Base-by-base conservation (phyloP, 2,888 invertebrate species). In the Lingula anatina region DNA sequence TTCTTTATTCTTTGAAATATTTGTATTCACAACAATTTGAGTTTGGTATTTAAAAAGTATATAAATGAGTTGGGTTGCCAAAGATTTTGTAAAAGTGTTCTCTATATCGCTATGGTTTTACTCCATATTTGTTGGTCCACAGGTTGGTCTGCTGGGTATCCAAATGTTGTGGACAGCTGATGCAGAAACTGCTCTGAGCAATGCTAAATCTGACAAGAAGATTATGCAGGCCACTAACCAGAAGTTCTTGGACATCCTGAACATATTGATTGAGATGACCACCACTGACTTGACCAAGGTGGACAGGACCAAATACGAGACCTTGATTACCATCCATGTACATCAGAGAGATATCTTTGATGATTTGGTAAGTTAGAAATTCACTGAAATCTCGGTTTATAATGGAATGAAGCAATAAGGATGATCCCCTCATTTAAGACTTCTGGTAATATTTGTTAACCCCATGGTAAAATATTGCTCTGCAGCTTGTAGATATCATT, bases 161-260 rank as follows among this genome's bases (percentile, higher is more conserved):
- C 96, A 96, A 81, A 92, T 96, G 86, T 87, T 95, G 61, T 96
- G 96, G 96, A 95, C 96, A 0, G 81, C 92, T 57, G 95, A 96
- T 74, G 86, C 91, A 1, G 95, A 96, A 78, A 77, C 88, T 47
- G 93, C 95, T 0, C 79, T 96, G 48, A 84, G 87, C 80, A 90
- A 90, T 79, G 93, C 95, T 12, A 83, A 92, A 38, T 86, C 87
- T 51, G 95, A 96, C 75, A 90, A 92, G 72, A 95, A 94, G 76
- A 86, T 92, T 41, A 96, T 96, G 95, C 82, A 85, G 20, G 91
- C 92, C 72, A 93, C 93, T 1, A 95, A 94, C 73, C 93, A 94
- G 74, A 88, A 88, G 71, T 96, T 96, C 76, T 77, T 94, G 35
- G 94, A 95, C 73, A 81, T 96, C 31, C 79, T 96, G 2, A 96